Percentiles rank a stretch among this genome's conserved stretches.
Conservation (phyloP, 2,797 vertebrate species). For the Aplochiton taeniatus region DNA sequence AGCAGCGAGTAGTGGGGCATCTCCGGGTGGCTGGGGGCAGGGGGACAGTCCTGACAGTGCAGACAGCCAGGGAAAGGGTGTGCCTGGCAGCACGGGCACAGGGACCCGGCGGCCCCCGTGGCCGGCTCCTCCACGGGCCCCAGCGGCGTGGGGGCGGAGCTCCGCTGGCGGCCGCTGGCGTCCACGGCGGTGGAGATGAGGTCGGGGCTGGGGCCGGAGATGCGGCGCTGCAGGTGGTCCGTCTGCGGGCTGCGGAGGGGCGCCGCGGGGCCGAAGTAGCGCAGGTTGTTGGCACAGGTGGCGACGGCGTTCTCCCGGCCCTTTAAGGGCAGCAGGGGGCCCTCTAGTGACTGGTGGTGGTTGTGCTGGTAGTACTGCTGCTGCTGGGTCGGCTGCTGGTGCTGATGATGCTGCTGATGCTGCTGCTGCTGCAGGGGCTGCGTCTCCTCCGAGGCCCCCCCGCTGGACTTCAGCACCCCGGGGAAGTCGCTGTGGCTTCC, state of each 20-base stretch:
- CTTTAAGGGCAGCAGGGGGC: constrained; percentile 69
- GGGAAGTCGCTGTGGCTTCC: constrained; percentile 93
- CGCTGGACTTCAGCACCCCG: constrained; percentile 79
- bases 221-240: constrained; percentile 84
- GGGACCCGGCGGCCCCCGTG: constrained; percentile 51
- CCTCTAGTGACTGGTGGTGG: constrained; percentile 58
- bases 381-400: constrained; percentile 36
- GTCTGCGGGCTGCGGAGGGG: constrained; percentile 94
- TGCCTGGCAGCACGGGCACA: constrained; percentile 82
- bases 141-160: constrained; percentile 56
- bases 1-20: constrained; percentile 71
- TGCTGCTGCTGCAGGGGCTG: constrained; percentile 69
- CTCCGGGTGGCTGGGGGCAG: constrained; percentile 62
- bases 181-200: constrained; percentile 89
- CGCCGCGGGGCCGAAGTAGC: constrained; percentile 93
- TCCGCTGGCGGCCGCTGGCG: constrained; percentile 76
- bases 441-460: constrained; percentile 68
- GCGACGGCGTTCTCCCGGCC: constrained; percentile 86
- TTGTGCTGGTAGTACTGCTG: constrained; percentile 29
- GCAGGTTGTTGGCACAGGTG: constrained; percentile 91
- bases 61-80: constrained; percentile 84
- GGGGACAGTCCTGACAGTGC: constrained; percentile 76
- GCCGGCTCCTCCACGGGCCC: constrained; percentile 40
- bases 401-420: constrained; percentile 50
- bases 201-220: constrained; percentile 89